Base-by-base conservation (phyloP, 2,797 vertebrate species). In the Ispidina lecontei region DNA sequence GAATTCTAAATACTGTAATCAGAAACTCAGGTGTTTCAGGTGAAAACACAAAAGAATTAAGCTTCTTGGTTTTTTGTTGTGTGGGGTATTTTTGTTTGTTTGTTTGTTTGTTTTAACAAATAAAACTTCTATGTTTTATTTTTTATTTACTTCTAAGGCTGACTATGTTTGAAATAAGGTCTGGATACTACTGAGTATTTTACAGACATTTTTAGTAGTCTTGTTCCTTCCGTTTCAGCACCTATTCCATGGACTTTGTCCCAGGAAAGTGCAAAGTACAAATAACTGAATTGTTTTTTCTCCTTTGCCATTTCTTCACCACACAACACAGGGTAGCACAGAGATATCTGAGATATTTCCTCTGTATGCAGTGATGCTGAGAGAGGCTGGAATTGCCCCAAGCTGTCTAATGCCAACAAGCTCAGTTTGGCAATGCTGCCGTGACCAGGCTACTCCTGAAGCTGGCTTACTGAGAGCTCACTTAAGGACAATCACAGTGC, bases 211-310 rank as follows among this genome's bases (percentile, higher is more conserved):
- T 85, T 73, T 4, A 55, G 23, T 3, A 35, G 13, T 20, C 39
- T 44, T 11, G 3, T 14, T 74, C 43, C 49, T 71, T 70, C 15
- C 12, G 3, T 59, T 64, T 74, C 43, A 65, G 29, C 70, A 39
- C 6, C 33, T 9, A 2, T 23, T 62, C 23, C 20, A 19, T 15
- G 6, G 25, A 28, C 15, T 1, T 41, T 68, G 14, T 29, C 65
- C 58, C 25, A 19, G 21, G 20, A 64, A 39, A 20, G 23, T 1
- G 18, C 8, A 29, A 10, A 77, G 10, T 4, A 21, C 0, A 0
- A 69, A 39, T 6, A 68, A 58, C 25, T 14, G 22, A 64, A 60
- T 9, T 39, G 9, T 22, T 19, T 44, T 56, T 80, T 21, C 41
- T 46, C 26, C 22, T 35, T 21, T 21, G 55, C 26, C 37, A 2